phyloP scores from a whole-genome alignment of 2,113 vertebrate genomes.

The Myotis yumanensis region DNA sequence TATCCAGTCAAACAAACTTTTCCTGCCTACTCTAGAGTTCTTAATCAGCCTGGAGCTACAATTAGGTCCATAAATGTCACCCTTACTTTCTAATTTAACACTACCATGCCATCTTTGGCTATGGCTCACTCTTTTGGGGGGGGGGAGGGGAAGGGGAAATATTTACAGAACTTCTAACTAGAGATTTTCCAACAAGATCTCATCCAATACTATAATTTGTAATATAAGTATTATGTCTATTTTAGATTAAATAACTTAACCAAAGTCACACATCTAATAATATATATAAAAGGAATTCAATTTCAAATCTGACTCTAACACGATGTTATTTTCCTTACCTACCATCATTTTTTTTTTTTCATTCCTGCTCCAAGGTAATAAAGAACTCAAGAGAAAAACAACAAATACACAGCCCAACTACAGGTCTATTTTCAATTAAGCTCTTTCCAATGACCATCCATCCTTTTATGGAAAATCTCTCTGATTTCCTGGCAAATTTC shows the following conservation, averaged over 20 bases:
- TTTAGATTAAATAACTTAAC: constrained; percentile 40
- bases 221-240: neutral
- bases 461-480: constrained; percentile 6
- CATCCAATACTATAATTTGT: neutral
- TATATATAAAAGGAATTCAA: constrained; percentile 5
- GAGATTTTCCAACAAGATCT: neutral
- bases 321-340: neutral
- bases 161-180: neutral
- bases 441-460: neutral
- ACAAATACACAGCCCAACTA: neutral
- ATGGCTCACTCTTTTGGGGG: neutral
- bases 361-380: constrained; percentile 31
- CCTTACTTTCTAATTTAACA: constrained; percentile 47
- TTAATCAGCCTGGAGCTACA: neutral
- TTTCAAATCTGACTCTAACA: constrained; percentile 29
- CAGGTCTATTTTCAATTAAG: neutral
- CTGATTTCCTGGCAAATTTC: constrained; percentile 14
- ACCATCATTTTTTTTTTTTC: neutral
- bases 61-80: neutral
- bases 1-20: neutral
- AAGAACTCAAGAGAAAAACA: neutral
- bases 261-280: constrained; percentile 5
- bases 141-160: neutral
- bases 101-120: neutral
- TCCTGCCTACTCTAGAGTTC: constrained; percentile 3